phyloP scores from a whole-genome alignment of 1,140 invertebrate genomes.

The Bombus polaris region DNA sequence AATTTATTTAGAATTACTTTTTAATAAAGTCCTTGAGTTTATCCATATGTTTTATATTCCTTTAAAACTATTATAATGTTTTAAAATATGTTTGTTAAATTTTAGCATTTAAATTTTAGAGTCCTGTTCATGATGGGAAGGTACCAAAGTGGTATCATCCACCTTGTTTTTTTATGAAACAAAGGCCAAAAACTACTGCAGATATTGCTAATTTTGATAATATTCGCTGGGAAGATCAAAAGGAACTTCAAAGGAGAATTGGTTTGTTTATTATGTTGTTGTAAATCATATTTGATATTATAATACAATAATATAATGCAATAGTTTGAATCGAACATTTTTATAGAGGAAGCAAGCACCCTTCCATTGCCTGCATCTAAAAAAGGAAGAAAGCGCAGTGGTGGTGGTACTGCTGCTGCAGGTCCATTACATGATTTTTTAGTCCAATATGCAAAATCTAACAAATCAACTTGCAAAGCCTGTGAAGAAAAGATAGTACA shows the following conservation, averaged over 20 bases:
- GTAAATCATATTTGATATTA: slow-evolving; percentile 2
- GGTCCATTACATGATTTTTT: slow-evolving; percentile 87
- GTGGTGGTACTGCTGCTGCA: slow-evolving; percentile 54
- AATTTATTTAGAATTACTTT: background rate
- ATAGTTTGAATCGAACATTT: background rate
- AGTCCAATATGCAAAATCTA: slow-evolving; percentile 95
- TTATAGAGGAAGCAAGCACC: slow-evolving; percentile 37
- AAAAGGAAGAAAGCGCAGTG: slow-evolving; percentile 81
- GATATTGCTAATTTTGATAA: slow-evolving; percentile 94
- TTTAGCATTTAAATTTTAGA: slow-evolving; percentile 84
- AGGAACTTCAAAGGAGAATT: slow-evolving; percentile 89
- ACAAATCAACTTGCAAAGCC: slow-evolving; percentile 89
- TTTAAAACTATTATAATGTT: background rate
- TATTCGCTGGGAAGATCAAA: slow-evolving; percentile 93
- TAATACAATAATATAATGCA: background rate
- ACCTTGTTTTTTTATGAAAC: slow-evolving; percentile 94
- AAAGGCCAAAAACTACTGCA: slow-evolving; percentile 87
- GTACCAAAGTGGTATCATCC: slow-evolving; percentile 95
- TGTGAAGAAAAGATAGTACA: slow-evolving; percentile 95
- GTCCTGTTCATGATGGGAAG: slow-evolving; percentile 95
- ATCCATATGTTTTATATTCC: background rate
- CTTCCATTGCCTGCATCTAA: slow-evolving; percentile 38
- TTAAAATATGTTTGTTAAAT: slow-evolving; percentile 7
- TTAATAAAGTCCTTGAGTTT: background rate
- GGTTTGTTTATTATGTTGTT: slow-evolving; percentile 80